Evolutionary conservation across 2,888 invertebrate species (phyloP).

Genomic region (Rugalucina vietnamica): DNA sequence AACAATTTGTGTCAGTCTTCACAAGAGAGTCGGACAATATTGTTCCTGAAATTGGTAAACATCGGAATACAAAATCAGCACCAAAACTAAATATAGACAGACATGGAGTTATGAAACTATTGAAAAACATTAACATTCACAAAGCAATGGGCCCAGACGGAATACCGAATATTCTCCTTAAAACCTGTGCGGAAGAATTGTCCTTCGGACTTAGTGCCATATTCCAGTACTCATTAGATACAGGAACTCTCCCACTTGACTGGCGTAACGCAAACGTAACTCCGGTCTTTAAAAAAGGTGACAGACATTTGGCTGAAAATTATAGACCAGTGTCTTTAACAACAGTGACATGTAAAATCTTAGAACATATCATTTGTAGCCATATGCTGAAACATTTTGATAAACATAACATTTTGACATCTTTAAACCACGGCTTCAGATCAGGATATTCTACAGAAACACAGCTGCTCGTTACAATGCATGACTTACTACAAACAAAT

Average conservation of each 20-base stretch:
- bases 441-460: slow-evolving; percentile 31
- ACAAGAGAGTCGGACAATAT: neutral
- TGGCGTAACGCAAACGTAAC: neutral
- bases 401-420: slow-evolving; percentile 19
- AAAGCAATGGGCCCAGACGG: slow-evolving; percentile 9
- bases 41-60: too few relatives aligned
- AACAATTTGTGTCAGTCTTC: slow-evolving; percentile 43
- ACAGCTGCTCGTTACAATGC: slow-evolving; percentile 17
- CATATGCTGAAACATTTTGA: slow-evolving; percentile 34
- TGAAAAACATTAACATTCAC: neutral
- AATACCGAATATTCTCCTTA: neutral
- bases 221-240: too few relatives aligned
- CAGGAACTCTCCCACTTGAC: slow-evolving; percentile 7
- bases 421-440: slow-evolving; percentile 33
- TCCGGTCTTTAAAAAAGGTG: neutral
- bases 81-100: neutral
- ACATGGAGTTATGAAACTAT: neutral
- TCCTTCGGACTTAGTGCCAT: neutral
- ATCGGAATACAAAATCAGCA: neutral
- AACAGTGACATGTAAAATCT: slow-evolving; percentile 18
- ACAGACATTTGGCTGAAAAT: slow-evolving; percentile 6
- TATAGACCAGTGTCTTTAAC: slow-evolving; percentile 20
- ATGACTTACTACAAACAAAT: slow-evolving; percentile 18
- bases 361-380: slow-evolving; percentile 35
- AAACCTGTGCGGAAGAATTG: neutral